Evolutionary conservation across 1,140 invertebrate genomes (phyloP).

Genomic region (Drosophila nannoptera): DNA sequence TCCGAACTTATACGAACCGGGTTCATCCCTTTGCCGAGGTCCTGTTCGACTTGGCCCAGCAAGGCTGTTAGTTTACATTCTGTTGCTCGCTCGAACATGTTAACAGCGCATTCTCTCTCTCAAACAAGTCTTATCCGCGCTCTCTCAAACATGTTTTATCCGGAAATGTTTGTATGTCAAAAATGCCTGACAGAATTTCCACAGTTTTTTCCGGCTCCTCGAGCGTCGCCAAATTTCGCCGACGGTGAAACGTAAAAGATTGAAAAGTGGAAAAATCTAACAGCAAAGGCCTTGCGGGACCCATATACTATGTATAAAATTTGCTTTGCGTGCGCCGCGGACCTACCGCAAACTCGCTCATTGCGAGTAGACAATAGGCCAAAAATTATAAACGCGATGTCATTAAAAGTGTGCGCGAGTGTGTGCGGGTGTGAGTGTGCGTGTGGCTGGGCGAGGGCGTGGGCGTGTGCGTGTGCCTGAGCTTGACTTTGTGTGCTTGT

Average conservation of each 20-base stretch:
- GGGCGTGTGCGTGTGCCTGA: neutral
- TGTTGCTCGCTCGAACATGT: constrained; percentile 12
- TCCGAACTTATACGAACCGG: neutral
- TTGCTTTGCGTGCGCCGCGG: constrained; percentile 6
- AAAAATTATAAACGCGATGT: constrained; percentile 55
- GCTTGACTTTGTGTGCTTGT: constrained; percentile 1
- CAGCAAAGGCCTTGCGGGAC: constrained; percentile 12
- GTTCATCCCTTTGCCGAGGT: neutral
- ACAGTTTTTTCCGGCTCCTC: constrained; percentile 3
- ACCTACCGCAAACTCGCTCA: constrained; percentile 69
- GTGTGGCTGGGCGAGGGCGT: neutral
- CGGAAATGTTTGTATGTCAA: constrained; percentile 10
- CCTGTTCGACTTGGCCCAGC: neutral
- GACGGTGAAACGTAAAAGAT: constrained; percentile 33
- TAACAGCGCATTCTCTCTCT: constrained; percentile 10
- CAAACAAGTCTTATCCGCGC: neutral
- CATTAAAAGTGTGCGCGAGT: constrained; percentile 16
- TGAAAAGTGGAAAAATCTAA: constrained; percentile 20
- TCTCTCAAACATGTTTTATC: constrained; percentile 20
- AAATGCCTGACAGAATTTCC: neutral
- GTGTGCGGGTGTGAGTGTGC: constrained; percentile 1
- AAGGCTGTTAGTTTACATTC: constrained; percentile 1
- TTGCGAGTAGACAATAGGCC: constrained; percentile 67
- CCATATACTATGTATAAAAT: neutral
- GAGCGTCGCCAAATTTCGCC: constrained; percentile 5